phyloP scores from a whole-genome alignment of 92 coral and sea anemone species.

The Actinernus sp. region DNA sequence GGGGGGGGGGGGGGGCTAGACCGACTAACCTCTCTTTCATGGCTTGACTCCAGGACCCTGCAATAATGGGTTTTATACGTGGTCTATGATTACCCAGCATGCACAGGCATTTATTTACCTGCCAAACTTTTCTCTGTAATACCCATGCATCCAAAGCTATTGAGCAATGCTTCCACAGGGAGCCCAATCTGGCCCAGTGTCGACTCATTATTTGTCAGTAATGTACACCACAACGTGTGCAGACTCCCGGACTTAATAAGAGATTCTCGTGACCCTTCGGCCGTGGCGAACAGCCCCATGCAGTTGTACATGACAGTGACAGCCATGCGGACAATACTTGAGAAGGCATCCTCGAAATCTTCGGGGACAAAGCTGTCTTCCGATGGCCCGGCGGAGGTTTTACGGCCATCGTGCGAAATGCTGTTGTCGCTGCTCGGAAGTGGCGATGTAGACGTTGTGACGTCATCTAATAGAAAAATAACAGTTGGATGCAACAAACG shows the following conservation, averaged over 20 bases:
- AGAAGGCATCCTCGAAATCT: constrained; percentile 91
- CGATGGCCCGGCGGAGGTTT: constrained; percentile 45
- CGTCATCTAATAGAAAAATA: too few species aligned
- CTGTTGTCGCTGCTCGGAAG: too few species aligned
- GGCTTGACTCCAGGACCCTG: too few species aligned
- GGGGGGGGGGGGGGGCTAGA: too few species aligned
- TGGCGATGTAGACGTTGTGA: too few species aligned
- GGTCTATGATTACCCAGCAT: too few species aligned
- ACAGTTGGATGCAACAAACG: too few species aligned
- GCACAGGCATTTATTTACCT: too few species aligned
- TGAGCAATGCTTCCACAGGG: constrained; percentile 81
- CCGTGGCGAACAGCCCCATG: constrained; percentile 67
- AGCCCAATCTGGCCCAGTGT: constrained; percentile 80
- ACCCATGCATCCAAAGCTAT: constrained; percentile 65
- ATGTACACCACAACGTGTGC: constrained; percentile 87
- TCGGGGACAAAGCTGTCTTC: constrained; percentile 63
- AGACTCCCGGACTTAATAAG: constrained; percentile 78
- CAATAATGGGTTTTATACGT: too few species aligned
- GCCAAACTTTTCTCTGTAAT: constrained; percentile 53
- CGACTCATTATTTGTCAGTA: constrained; percentile 72
- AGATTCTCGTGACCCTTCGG: constrained; percentile 69
- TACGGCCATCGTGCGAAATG: constrained; percentile 30
- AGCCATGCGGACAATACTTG: constrained; percentile 76
- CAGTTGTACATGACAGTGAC: constrained; percentile 88
- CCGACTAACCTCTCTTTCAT: too few species aligned